These are phyloP conservation scores for Macrotus californicus DNA, from an alignment of 2,113 vertebrate genomes.

Conservation along the genomic window DNA sequence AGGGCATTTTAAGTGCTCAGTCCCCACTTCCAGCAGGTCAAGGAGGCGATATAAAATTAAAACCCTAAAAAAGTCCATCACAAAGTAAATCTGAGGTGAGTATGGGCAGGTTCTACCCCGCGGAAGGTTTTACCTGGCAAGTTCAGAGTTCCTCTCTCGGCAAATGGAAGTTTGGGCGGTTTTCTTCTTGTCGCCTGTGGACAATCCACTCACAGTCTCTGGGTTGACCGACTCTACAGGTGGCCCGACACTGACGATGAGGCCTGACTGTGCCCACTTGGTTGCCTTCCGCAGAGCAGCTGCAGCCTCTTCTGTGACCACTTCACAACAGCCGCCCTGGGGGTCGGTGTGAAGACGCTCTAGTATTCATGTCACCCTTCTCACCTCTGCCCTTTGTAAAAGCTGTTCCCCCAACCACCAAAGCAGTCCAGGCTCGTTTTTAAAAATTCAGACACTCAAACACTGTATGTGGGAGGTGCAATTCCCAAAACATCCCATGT, in stretches of 20 bases:
- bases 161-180: constrained; percentile 94
- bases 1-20: neutral
- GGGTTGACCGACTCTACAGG: constrained; percentile 87
- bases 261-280: constrained; percentile 98
- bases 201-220: constrained; percentile 87
- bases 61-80: neutral
- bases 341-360: constrained; percentile 11
- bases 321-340: constrained; percentile 96
- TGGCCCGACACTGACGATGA: constrained; percentile 95
- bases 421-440: neutral
- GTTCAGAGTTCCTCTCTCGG: constrained; percentile 94
- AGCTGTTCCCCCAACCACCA: neutral
- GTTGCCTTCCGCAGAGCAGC: constrained; percentile 95
- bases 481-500: neutral
- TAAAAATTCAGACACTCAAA: neutral
- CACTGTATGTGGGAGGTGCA: neutral
- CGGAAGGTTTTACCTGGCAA: constrained; percentile 85
- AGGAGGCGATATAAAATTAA: neutral
- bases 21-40: neutral
- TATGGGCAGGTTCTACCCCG: neutral
- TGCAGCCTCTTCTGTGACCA: constrained; percentile 94
- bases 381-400: neutral
- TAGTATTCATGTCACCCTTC: neutral
- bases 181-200: constrained; percentile 96
- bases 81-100: neutral